A percentile compares a stretch with the other conserved stretches of the same genome.
Evolutionary conservation across 2,113 vertebrate species (phyloP).

Genomic region (Catagonus wagneri): DNA sequence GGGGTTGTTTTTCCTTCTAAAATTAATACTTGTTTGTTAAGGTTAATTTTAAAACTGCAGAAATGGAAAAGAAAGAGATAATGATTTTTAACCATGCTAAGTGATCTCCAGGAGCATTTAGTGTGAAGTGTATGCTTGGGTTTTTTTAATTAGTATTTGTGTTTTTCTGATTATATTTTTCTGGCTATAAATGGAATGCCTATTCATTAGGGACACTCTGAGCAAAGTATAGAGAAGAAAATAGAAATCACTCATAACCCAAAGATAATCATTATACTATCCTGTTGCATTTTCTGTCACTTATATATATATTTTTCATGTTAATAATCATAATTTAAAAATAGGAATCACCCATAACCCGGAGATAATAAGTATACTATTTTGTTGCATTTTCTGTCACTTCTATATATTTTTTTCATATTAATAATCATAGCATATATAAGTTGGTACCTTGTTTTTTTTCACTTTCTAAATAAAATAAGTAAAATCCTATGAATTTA

Average conservation of each 20-base stretch:
- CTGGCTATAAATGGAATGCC: background rate
- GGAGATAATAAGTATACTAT: background rate
- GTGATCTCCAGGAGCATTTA: background rate
- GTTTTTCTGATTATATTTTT: background rate
- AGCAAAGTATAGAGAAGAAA: background rate
- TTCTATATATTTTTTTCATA: background rate
- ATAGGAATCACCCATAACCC: background rate
- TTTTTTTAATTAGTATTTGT: background rate
- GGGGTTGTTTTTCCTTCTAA: background rate
- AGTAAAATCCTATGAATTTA: background rate
- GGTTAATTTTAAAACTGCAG: background rate
- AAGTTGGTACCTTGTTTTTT: background rate
- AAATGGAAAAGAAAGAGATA: constrained; percentile 12
- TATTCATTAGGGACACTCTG: background rate
- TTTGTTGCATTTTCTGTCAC: background rate
- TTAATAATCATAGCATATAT: background rate
- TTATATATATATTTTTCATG: background rate
- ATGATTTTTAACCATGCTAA: background rate
- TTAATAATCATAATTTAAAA: background rate
- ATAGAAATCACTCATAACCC: background rate
- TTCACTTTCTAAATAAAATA: background rate
- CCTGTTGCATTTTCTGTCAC: background rate
- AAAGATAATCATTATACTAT: background rate
- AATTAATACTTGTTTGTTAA: background rate
- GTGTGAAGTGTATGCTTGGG: background rate